These are phyloP conservation scores for Steromphala cineraria DNA, from an alignment of 2,888 invertebrate species.

Conservation along the genomic window DNA sequence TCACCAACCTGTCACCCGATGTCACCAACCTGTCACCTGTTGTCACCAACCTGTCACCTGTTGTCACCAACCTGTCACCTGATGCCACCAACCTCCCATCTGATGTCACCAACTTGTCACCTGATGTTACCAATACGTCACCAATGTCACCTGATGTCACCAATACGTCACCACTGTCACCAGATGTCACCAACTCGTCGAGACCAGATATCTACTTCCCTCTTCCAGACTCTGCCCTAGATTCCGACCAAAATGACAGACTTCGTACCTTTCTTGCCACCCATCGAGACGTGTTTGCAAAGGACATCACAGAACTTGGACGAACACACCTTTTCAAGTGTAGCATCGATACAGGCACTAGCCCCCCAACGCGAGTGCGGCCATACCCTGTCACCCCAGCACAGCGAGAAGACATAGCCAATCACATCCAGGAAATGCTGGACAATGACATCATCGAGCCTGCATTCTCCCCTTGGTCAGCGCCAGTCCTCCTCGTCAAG, in stretches of 20 bases:
- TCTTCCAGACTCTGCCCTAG: conserved; percentile 8
- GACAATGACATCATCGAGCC: conserved; percentile 38
- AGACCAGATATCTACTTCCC: conserved; percentile 22
- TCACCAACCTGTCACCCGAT: no score
- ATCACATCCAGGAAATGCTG: conserved; percentile 38
- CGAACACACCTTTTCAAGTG: conserved; percentile 34
- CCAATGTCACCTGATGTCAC: no score
- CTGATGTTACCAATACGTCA: no score
- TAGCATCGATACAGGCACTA: conserved; percentile 39
- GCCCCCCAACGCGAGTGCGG: conserved; percentile 28
- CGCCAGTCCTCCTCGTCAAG: conserved; percentile 39
- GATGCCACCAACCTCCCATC: no score
- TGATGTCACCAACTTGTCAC: no score
- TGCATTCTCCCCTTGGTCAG: conserved; percentile 38
- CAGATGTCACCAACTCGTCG: not conserved
- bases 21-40: no score
- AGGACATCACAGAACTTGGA: conserved; percentile 33
- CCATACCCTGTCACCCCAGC: conserved; percentile 33
- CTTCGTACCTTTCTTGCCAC: not conserved
- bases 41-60: no score
- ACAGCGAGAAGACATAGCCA: conserved; percentile 17
- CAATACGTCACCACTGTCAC: no score
- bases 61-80: no score
- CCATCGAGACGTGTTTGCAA: conserved; percentile 22
- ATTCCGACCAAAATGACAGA: not conserved